phyloP scores from a whole-genome alignment of 2,888 invertebrate species.

The Criorhina ranunculi region DNA sequence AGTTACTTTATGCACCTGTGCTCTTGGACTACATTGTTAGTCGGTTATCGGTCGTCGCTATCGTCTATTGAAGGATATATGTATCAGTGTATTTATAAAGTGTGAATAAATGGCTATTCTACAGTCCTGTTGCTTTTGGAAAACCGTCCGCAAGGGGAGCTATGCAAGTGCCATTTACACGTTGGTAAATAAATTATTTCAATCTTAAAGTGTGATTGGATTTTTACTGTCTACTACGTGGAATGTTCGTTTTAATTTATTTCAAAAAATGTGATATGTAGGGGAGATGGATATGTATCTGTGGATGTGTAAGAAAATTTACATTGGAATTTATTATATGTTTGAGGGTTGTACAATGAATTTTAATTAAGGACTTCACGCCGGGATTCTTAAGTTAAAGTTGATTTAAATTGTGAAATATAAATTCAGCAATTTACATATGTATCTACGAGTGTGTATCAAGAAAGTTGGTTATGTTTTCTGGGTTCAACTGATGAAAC shows the following conservation, averaged over 20 bases:
- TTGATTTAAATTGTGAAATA: too few species aligned
- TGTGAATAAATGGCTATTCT: constrained; percentile 80
- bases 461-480: too few species aligned
- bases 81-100: background rate
- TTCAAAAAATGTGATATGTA: too few species aligned
- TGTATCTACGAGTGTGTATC: too few species aligned
- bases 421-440: too few species aligned
- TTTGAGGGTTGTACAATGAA: too few species aligned
- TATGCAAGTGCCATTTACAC: constrained; percentile 81
- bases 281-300: too few species aligned
- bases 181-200: constrained; percentile 77
- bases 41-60: constrained; percentile 25
- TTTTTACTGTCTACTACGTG: background rate
- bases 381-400: too few species aligned
- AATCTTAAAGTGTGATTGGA: background rate
- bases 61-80: constrained; percentile 35
- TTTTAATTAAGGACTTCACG: too few species aligned
- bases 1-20: constrained; percentile 58
- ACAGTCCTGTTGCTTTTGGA: constrained; percentile 83
- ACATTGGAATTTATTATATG: too few species aligned
- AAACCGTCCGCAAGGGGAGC: constrained; percentile 82
- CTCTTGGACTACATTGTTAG: constrained; percentile 40
- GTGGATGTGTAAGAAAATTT: too few species aligned
- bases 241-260: background rate
- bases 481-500: too few species aligned